Percentiles rank a stretch among this genome's conserved stretches.
These are phyloP conservation scores for Dexiosoma caninum DNA, from an alignment of 2,888 invertebrate species.

Conservation along the genomic window DNA sequence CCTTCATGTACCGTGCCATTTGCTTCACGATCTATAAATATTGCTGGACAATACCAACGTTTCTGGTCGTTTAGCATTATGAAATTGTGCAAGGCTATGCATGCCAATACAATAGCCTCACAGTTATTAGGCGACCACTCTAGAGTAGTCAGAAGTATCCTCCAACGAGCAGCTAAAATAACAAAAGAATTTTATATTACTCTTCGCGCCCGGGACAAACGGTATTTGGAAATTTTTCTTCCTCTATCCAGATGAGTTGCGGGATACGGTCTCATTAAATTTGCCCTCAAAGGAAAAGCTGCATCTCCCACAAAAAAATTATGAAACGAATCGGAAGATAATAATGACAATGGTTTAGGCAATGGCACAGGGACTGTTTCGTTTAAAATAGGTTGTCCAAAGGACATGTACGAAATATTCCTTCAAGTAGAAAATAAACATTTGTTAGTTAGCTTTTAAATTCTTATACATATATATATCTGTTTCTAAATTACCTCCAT, in stretches of 20 bases:
- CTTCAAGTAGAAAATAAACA: background rate
- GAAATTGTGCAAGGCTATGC: too few relatives aligned
- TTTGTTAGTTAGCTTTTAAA: background rate
- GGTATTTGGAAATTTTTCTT: background rate
- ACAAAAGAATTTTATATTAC: conserved; percentile 12
- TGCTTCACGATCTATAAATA: background rate
- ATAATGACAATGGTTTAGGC: background rate
- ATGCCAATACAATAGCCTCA: background rate
- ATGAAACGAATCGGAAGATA: too few relatives aligned
- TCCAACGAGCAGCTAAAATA: background rate
- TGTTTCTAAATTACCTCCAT: conserved; percentile 6
- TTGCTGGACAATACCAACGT: conserved; percentile 2
- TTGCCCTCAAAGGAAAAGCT: background rate
- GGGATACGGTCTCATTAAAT: background rate
- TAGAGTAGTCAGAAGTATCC: background rate
- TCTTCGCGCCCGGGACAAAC: background rate
- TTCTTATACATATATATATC: too few relatives aligned
- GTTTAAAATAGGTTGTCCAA: too few relatives aligned
- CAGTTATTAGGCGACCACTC: background rate
- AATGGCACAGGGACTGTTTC: background rate
- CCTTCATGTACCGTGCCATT: background rate
- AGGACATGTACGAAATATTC: background rate
- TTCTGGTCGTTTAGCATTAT: too few relatives aligned
- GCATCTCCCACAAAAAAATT: background rate
- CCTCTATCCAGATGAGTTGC: background rate